Percentiles rank a stretch among this genome's conserved stretches.
phyloP scores from a whole-genome alignment of 2,888 invertebrate species.

The Athalia circularis region DNA sequence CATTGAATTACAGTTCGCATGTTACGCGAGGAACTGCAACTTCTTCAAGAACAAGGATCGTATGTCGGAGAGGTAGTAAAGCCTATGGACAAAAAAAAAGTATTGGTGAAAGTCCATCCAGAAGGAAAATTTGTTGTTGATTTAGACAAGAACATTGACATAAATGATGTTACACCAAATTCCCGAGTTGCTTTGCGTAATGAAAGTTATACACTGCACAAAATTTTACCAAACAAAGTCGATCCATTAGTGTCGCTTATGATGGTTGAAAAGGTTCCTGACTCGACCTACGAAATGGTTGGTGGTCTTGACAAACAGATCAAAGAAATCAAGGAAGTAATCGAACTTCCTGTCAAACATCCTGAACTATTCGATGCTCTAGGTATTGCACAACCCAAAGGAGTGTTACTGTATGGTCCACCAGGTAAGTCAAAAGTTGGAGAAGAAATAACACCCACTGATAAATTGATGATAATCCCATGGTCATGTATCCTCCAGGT shows the following conservation, averaged over 20 bases:
- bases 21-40: slow-evolving; percentile 97
- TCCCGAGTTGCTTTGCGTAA: slow-evolving; percentile 98
- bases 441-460: neutral
- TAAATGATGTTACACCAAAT: slow-evolving; percentile 97
- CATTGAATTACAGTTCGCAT: slow-evolving; percentile 86
- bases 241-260: slow-evolving; percentile 99
- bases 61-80: slow-evolving; percentile 99
- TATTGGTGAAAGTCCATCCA: slow-evolving; percentile 98
- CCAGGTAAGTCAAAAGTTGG: slow-evolving; percentile 82
- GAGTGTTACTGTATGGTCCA: slow-evolving; percentile 97
- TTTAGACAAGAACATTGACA: slow-evolving; percentile 98
- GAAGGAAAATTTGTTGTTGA: slow-evolving; percentile 99
- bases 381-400: slow-evolving; percentile 99
- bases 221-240: slow-evolving; percentile 99
- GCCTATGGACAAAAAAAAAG: slow-evolving; percentile 99
- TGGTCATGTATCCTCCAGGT: slow-evolving; percentile 61
- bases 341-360: slow-evolving; percentile 99
- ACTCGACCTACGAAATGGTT: slow-evolving; percentile 99
- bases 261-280: slow-evolving; percentile 99
- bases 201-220: slow-evolving; percentile 98
- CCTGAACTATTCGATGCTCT: slow-evolving; percentile 99
- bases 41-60: slow-evolving; percentile 98
- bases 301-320: slow-evolving; percentile 99
- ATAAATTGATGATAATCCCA: neutral
- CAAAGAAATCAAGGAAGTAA: slow-evolving; percentile 99